Conservation (phyloP, 2,113 vertebrate genomes). For the Calyptommatus sinebrachiatus region DNA sequence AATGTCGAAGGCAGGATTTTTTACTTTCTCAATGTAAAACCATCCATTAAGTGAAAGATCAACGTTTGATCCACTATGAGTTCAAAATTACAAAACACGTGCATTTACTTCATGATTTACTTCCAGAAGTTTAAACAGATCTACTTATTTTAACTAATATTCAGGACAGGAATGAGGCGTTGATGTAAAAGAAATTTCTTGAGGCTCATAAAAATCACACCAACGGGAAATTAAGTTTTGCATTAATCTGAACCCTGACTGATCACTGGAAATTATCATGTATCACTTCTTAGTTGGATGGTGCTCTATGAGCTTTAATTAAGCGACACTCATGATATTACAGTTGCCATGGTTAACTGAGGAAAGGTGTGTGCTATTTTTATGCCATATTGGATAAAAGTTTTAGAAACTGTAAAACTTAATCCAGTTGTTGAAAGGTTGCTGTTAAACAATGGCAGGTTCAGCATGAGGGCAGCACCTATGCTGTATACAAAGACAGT, state of each 20-base stretch:
- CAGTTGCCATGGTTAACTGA: constrained; percentile 32
- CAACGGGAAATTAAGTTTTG: constrained; percentile 21
- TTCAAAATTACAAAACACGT: neutral
- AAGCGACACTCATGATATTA: constrained; percentile 28
- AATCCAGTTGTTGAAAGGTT: neutral
- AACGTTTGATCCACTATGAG: neutral
- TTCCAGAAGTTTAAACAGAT: neutral
- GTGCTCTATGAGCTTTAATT: constrained; percentile 19
- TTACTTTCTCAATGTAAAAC: neutral
- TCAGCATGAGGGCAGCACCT: no score
- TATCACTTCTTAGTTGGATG: constrained; percentile 21
- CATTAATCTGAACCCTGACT: constrained; percentile 4
- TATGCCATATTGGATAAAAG: constrained; percentile 10
- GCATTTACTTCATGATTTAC: neutral
- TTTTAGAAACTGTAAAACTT: neutral
- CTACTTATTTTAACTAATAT: constrained; percentile 9
- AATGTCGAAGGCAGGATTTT: neutral
- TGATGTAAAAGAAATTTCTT: constrained; percentile 8
- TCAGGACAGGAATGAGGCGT: neutral
- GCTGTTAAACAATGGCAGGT: neutral
- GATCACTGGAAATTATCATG: constrained; percentile 30
- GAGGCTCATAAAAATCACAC: constrained; percentile 11
- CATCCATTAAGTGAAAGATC: neutral
- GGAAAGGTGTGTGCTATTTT: constrained; percentile 25
- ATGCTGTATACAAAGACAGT: no score